These are phyloP conservation scores for Apis florea DNA, from an alignment of 1,140 invertebrate species.

Conservation along the genomic window DNA sequence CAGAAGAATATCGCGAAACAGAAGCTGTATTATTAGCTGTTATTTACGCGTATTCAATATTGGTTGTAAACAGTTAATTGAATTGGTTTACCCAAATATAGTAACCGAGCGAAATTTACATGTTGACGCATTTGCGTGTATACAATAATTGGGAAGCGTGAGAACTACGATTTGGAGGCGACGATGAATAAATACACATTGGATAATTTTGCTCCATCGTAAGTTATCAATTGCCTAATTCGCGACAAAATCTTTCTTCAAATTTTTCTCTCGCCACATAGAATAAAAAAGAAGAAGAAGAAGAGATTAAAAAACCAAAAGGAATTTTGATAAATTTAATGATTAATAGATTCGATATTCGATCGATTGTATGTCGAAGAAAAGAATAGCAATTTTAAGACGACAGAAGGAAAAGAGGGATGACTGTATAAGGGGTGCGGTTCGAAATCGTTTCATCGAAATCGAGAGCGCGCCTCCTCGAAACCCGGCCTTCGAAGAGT, in stretches of 20 bases:
- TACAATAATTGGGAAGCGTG: too few relatives aligned
- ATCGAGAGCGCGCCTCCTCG: conserved; percentile 26
- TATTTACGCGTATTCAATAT: not conserved
- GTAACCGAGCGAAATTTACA: not conserved
- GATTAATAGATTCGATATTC: not conserved
- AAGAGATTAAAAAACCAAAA: too few relatives aligned
- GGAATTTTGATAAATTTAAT: not conserved
- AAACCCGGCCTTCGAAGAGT: not conserved
- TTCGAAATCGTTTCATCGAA: conserved; percentile 27
- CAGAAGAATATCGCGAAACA: too few relatives aligned
- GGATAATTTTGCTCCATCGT: too few relatives aligned
- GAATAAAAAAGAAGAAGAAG: too few relatives aligned
- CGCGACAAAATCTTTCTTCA: too few relatives aligned
- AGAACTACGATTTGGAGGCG: too few relatives aligned
- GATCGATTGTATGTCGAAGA: not conserved
- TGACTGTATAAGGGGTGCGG: not conserved
- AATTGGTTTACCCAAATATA: not conserved
- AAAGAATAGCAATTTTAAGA: conserved; percentile 26
- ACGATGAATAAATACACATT: too few relatives aligned
- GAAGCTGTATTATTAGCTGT: not conserved
- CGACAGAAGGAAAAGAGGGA: not conserved
- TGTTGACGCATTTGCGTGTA: not conserved
- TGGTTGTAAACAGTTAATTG: not conserved
- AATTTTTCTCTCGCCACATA: too few relatives aligned
- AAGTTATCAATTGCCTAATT: too few relatives aligned